phyloP scores from a whole-genome alignment of 1,140 invertebrate species.

The Aphis gossypii region DNA sequence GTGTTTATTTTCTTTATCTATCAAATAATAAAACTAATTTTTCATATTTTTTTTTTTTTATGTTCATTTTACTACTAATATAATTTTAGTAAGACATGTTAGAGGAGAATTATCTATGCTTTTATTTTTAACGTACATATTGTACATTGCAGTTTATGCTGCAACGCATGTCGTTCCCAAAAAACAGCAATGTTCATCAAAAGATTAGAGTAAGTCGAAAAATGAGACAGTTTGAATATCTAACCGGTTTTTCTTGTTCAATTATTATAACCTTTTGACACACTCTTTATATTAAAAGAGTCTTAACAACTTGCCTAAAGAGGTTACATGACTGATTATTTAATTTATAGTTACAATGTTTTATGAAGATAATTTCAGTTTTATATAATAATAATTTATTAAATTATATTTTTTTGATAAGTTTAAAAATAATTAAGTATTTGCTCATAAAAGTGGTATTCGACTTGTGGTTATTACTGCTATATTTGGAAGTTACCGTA shows the following conservation, averaged over 20 bases:
- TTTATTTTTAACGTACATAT: constrained; percentile 41
- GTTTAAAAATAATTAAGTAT: neutral
- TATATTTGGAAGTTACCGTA: constrained; percentile 30
- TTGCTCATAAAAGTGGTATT: constrained; percentile 21
- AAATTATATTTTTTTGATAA: neutral
- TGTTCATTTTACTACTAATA: constrained; percentile 26
- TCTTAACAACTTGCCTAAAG: neutral
- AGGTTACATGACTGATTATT: neutral
- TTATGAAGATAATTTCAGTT: constrained; percentile 6
- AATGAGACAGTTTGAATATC: constrained; percentile 34
- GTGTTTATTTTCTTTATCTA: neutral
- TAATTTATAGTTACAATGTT: constrained; percentile 20
- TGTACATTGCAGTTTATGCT: constrained; percentile 82
- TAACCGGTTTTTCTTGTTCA: constrained; percentile 46
- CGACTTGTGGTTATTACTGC: constrained; percentile 28
- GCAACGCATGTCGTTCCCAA: constrained; percentile 84
- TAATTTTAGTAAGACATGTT: constrained; percentile 53
- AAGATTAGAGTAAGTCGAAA: constrained; percentile 85
- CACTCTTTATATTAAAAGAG: constrained; percentile 46
- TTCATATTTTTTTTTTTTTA: neutral
- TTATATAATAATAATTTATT: constrained; percentile 18
- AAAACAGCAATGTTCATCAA: constrained; percentile 83
- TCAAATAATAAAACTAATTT: constrained; percentile 30
- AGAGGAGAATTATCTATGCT: constrained; percentile 7
- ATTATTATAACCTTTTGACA: constrained; percentile 45